Base-by-base conservation (phyloP, 2,113 vertebrate species). In the Balaenoptera acutorostrata region DNA sequence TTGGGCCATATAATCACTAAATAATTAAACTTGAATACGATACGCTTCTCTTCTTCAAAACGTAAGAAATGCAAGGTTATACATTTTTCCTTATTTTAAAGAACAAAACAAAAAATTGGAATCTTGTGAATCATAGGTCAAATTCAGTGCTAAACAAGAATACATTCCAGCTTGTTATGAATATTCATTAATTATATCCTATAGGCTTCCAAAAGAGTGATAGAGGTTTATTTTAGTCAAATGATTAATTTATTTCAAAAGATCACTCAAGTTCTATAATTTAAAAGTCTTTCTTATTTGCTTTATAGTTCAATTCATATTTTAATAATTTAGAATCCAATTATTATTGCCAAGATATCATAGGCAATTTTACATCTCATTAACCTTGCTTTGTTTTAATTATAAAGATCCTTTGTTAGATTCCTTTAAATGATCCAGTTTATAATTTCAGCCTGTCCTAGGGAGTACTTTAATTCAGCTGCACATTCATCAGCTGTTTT, bases 371-470 rank as follows among this genome's bases (percentile, higher is more conserved):
- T 99, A 99, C 99, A 99, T 99, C 98, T 97, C 99, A 99, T 99
- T 99, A 99, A 99, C 98, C 98, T 97, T 98, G 98, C 98, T 99
- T 99, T 99, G 99, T 99, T 99, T 99, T 99, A 99, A 99, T 99
- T 99, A 99, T 98, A 99, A 98, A 98, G 98, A 98, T 98, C 98
- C 98, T 99, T 98, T 99, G 99, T 99, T 99, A 99, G 98, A 98
- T 99, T 99, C 98, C 98, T 99, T 98, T 98, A 99, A 99, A 98
- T 98, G 99, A 99, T 99, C 98, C 98, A 98, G 98, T 98, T 98
- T 98, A 98, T 99, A 99, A 99, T 99, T 99, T 98, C 98, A 98
- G 98, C 95, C 98, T 98, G 98, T 99, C 98, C 98, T 98, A 98
- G 98, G 97, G 98, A 99, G 98, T 98, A 98, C 97, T 99, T 98